Percentiles rank a stretch among this genome's conserved stretches.
Conservation (phyloP, 2,888 invertebrate species). For the Chrysolina haemoptera region DNA sequence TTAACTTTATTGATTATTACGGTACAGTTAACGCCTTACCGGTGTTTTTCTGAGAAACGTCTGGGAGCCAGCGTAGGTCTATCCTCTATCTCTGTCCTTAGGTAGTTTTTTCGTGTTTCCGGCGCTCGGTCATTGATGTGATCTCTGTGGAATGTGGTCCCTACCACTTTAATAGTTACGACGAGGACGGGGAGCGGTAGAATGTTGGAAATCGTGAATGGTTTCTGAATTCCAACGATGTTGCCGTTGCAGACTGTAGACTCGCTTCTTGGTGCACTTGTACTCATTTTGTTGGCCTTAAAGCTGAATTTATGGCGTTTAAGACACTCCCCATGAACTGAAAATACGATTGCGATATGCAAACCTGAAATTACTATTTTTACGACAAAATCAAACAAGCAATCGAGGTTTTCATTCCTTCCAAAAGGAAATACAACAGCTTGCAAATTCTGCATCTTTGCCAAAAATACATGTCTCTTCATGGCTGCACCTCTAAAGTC, state of each 20-base stretch:
- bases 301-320: constrained; percentile 4
- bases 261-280: constrained; percentile 53
- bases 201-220: constrained; percentile 71
- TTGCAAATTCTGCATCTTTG: too few species aligned
- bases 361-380: too few species aligned
- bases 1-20: constrained; percentile 28
- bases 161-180: constrained; percentile 57
- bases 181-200: constrained; percentile 64
- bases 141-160: constrained; percentile 70
- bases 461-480: too few species aligned
- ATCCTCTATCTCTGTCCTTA: constrained; percentile 58
- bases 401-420: too few species aligned
- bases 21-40: constrained; percentile 41
- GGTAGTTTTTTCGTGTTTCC: constrained; percentile 64
- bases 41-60: constrained; percentile 59
- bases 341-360: neutral
- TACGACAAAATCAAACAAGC: too few species aligned
- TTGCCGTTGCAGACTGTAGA: constrained; percentile 54
- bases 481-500: too few species aligned
- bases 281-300: constrained; percentile 39
- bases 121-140: constrained; percentile 71
- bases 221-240: constrained; percentile 64
- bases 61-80: constrained; percentile 60
- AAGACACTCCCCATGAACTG: neutral
- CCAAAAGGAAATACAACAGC: too few species aligned